phyloP scores from a whole-genome alignment of 2,113 vertebrate species.

The Percopsis transmontana region DNA sequence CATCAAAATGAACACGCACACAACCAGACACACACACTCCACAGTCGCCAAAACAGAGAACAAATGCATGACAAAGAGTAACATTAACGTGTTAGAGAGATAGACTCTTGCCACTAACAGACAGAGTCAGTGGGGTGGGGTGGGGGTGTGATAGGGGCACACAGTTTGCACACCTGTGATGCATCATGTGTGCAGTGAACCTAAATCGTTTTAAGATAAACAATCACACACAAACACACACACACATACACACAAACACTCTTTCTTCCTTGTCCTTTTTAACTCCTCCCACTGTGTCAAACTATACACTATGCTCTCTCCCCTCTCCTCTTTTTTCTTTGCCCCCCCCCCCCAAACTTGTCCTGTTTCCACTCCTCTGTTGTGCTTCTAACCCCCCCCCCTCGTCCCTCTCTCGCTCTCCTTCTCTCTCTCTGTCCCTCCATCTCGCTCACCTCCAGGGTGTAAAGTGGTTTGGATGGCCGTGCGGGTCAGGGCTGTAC shows the following conservation, averaged over 20 bases:
- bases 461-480: constrained; percentile 69
- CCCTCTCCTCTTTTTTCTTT: constrained; percentile 25
- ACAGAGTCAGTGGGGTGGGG: too few species aligned
- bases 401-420: constrained; percentile 32
- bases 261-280: not conserved
- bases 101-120: too few species aligned
- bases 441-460: constrained; percentile 54
- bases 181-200: too few species aligned
- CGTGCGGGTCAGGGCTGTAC: constrained; percentile 45
- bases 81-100: too few species aligned
- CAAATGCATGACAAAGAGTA: too few species aligned
- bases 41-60: too few species aligned
- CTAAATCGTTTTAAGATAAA: not conserved
- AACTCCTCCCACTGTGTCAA: not conserved
- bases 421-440: constrained; percentile 37
- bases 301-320: constrained; percentile 8
- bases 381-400: constrained; percentile 41
- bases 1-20: constrained; percentile 2
- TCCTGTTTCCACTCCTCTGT: constrained; percentile 23
- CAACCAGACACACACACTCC: constrained; percentile 3
- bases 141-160: constrained; percentile 10
- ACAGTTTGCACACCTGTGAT: constrained; percentile 62
- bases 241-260: not conserved
- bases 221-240: not conserved
- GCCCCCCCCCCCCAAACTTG: constrained; percentile 17